Conservation (phyloP, 2,888 invertebrate species). For the Hydrotaea diabolus region DNA sequence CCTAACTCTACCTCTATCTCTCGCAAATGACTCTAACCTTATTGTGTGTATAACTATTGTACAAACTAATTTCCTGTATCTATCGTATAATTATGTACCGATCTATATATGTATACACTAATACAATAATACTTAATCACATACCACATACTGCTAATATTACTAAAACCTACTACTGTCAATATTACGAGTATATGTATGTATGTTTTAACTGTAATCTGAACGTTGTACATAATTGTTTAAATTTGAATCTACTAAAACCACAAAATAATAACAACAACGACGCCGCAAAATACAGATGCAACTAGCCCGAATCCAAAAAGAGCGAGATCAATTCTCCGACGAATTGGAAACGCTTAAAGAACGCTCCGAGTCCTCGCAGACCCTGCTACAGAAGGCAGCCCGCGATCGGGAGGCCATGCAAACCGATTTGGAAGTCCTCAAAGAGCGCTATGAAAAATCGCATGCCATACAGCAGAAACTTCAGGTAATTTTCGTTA, state of each 20-base stretch:
- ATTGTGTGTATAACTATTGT: conserved; percentile 22
- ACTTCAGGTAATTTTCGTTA: conserved; percentile 84
- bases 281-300: conserved; percentile 82
- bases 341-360: conserved; percentile 91
- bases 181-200: too few species aligned
- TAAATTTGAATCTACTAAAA: conserved; percentile 66
- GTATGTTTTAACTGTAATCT: conserved; percentile 58
- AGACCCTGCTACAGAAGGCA: conserved; percentile 90
- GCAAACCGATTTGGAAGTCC: conserved; percentile 91
- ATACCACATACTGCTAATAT: conserved; percentile 4
- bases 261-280: conserved; percentile 20
- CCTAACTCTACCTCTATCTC: not conserved
- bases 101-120: conserved; percentile 6
- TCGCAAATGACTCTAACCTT: not conserved
- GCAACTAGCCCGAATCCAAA: conserved; percentile 91
- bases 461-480: conserved; percentile 91
- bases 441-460: conserved; percentile 94
- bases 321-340: conserved; percentile 91
- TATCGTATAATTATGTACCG: not conserved
- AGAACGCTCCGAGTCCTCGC: conserved; percentile 90
- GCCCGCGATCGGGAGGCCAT: conserved; percentile 92
- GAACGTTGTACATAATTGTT: conserved; percentile 67
- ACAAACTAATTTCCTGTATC: conserved; percentile 11
- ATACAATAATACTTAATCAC: not conserved
- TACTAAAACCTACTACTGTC: conserved; percentile 1